Conservation (phyloP, 2,888 invertebrate species). For the Pachycephus smyrnensis region DNA sequence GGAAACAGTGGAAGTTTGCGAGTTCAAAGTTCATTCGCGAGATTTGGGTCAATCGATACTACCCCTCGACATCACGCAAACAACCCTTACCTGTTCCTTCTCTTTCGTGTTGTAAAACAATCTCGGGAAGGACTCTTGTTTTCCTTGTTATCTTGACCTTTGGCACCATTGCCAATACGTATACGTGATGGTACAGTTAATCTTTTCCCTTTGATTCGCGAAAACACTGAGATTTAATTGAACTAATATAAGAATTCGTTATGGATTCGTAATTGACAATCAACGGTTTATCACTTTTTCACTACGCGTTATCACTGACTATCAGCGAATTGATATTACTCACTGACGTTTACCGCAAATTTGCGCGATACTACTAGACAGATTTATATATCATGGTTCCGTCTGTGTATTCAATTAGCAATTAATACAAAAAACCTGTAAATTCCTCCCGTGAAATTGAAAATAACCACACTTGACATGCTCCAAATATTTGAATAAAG, state of each 20-base stretch:
- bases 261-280: neutral
- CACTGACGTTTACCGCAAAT: neutral
- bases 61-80: constrained; percentile 2
- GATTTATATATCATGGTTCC: neutral
- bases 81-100: neutral
- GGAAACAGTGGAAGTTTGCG: constrained; percentile 20
- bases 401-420: neutral
- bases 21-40: constrained; percentile 8
- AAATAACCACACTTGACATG: neutral
- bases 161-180: neutral
- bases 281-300: neutral
- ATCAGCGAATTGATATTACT: neutral
- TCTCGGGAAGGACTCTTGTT: neutral
- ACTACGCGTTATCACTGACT: neutral
- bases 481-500: neutral
- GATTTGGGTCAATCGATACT: constrained; percentile 38
- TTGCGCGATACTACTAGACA: neutral
- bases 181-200: neutral
- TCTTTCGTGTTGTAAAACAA: neutral
- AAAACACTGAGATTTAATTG: neutral
- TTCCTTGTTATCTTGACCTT: neutral
- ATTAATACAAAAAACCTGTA: neutral
- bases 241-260: neutral
- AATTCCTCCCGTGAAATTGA: neutral
- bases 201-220: neutral